These are phyloP conservation scores for Dipodomys ordii DNA, from an alignment of 2,113 vertebrate species.

Conservation along the genomic window DNA sequence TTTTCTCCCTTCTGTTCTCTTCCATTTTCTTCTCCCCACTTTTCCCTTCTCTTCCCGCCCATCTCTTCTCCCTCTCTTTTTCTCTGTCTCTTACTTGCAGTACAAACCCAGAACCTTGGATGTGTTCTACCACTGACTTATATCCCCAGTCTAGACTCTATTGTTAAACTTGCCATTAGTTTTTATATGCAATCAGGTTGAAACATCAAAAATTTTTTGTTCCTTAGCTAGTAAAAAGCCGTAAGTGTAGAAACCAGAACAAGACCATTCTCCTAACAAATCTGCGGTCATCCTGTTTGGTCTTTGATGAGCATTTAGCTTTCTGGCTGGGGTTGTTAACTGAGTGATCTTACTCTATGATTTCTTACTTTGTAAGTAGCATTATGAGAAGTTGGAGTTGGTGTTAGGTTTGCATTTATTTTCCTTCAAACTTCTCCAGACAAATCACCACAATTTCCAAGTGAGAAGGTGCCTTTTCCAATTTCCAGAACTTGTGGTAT, in stretches of 20 bases:
- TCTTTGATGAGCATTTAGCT: background rate
- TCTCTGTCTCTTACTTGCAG: background rate
- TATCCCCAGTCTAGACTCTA: background rate
- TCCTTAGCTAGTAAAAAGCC: constrained; percentile 1
- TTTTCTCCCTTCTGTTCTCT: background rate
- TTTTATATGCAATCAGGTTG: background rate
- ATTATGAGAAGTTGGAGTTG: background rate
- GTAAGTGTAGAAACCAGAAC: background rate
- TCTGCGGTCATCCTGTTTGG: background rate
- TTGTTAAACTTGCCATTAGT: background rate
- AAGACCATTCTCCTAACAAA: background rate
- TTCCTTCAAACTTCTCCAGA: constrained; percentile 61
- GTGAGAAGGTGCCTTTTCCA: constrained; percentile 58
- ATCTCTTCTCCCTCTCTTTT: background rate
- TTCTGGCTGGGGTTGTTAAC: background rate
- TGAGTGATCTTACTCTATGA: background rate
- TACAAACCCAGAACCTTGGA: background rate
- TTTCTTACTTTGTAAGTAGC: constrained; percentile 26
- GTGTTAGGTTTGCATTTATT: constrained; percentile 41
- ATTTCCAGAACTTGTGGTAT: constrained; percentile 59
- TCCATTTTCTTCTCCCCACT: background rate
- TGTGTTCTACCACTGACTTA: background rate
- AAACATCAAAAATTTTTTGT: background rate
- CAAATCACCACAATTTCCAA: constrained; percentile 65
- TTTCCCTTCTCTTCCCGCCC: background rate